These are phyloP conservation scores for Melanchra persicariae DNA, from an alignment of 2,888 invertebrate genomes.

Conservation along the genomic window DNA sequence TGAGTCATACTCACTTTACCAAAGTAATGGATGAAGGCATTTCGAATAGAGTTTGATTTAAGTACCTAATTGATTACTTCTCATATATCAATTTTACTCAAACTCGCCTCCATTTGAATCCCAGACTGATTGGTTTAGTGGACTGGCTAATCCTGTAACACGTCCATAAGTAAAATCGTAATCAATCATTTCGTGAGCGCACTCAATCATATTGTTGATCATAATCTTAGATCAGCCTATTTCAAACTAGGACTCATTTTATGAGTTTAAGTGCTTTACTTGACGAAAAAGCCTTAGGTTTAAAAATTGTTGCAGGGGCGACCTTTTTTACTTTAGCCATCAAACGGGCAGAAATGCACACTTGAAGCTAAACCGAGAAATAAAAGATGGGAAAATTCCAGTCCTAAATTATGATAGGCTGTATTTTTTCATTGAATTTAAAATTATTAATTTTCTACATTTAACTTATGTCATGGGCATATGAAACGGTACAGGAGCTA, in stretches of 20 bases:
- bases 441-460: too few species aligned
- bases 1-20: not conserved
- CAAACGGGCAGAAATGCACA: too few species aligned
- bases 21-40: not conserved
- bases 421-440: too few species aligned
- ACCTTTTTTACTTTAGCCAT: too few species aligned
- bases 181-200: slow-evolving; percentile 32
- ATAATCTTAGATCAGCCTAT: slow-evolving; percentile 1
- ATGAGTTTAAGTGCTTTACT: not conserved
- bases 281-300: not conserved
- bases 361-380: too few species aligned
- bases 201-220: slow-evolving; percentile 20
- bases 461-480: too few species aligned
- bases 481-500: too few species aligned
- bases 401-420: too few species aligned
- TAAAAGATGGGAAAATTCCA: too few species aligned
- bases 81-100: not conserved
- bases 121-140: slow-evolving; percentile 24
- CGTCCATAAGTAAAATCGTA: slow-evolving; percentile 10
- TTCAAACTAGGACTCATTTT: not conserved
- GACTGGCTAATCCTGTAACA: not conserved
- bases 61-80: slow-evolving; percentile 2
- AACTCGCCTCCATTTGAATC: not conserved
- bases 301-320: too few species aligned
- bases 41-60: not conserved